Evolutionary conservation across 2,797 vertebrate species (phyloP).

Genomic region (Triplophysa bombifrons): DNA sequence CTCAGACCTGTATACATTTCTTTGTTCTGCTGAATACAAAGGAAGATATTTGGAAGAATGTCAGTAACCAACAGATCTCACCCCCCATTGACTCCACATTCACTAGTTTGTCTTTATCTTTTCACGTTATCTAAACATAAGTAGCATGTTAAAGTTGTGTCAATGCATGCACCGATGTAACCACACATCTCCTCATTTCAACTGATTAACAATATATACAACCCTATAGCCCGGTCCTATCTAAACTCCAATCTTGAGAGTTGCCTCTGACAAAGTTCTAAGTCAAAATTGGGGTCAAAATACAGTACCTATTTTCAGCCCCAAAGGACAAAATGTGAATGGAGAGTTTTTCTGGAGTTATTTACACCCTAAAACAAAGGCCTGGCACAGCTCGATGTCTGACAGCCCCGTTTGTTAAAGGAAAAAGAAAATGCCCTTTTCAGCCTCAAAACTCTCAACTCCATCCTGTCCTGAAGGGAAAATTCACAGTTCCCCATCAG

Average conservation of each 20-base stretch:
- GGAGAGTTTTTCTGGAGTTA: background rate
- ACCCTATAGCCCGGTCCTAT: background rate
- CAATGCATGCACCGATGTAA: too few species aligned
- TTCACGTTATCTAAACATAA: too few species aligned
- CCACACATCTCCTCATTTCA: too few species aligned
- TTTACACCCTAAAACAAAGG: slow-evolving; percentile 7
- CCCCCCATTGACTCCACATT: too few species aligned
- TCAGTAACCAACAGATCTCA: too few species aligned
- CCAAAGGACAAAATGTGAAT: background rate
- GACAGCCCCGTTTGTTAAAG: slow-evolving; percentile 13
- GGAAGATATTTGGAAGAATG: too few species aligned
- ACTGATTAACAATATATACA: background rate
- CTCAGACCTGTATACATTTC: too few species aligned
- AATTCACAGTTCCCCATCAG: slow-evolving; percentile 30
- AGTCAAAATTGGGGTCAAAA: background rate
- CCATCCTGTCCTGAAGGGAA: slow-evolving; percentile 30
- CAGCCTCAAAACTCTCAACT: background rate
- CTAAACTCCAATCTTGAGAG: background rate
- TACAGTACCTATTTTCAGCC: background rate
- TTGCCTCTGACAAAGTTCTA: background rate
- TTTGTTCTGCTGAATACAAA: too few species aligned
- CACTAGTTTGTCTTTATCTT: too few species aligned
- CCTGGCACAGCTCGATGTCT: background rate
- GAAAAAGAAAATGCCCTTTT: slow-evolving; percentile 20
- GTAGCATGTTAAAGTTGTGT: too few species aligned